A percentile compares a stretch with the other conserved stretches of the same genome.
Conservation (phyloP, 2,113 vertebrate genomes). For the Girardinichthys multiradiatus region DNA sequence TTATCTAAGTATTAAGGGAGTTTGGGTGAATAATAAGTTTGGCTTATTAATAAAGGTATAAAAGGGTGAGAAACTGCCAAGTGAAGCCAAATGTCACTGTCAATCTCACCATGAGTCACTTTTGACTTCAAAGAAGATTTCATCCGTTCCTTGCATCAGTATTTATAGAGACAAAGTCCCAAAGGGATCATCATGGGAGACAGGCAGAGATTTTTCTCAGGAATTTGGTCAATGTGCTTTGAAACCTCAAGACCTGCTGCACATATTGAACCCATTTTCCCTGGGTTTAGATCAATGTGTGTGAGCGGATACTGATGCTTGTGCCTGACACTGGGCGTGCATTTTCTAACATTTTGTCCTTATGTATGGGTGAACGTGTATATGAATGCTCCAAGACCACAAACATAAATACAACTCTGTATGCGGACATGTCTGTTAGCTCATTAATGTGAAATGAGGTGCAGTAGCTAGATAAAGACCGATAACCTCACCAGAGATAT, state of each 20-base stretch:
- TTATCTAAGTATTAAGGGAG: conserved; percentile 74
- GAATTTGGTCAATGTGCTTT: background rate
- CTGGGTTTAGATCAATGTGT: background rate
- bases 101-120: conserved; percentile 60
- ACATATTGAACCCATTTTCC: conserved; percentile 23
- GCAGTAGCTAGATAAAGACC: conserved; percentile 44
- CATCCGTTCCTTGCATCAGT: conserved; percentile 38
- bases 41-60: conserved; percentile 74
- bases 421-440: conserved; percentile 1
- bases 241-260: conserved; percentile 7
- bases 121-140: conserved; percentile 54
- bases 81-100: conserved; percentile 75
- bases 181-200: conserved; percentile 23
- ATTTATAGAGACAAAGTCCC: conserved; percentile 50
- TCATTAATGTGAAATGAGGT: conserved; percentile 33
- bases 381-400: conserved; percentile 1
- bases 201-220: conserved; percentile 9
- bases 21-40: conserved; percentile 74
- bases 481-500: conserved; percentile 34
- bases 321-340: background rate
- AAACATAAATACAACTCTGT: conserved; percentile 1
- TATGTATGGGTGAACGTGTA: conserved; percentile 1
- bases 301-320: background rate
- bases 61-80: conserved; percentile 71
- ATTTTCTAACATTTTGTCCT: background rate